These are phyloP conservation scores for Peromyscus nudipes DNA, from an alignment of 2,797 vertebrate species.

Conservation along the genomic window DNA sequence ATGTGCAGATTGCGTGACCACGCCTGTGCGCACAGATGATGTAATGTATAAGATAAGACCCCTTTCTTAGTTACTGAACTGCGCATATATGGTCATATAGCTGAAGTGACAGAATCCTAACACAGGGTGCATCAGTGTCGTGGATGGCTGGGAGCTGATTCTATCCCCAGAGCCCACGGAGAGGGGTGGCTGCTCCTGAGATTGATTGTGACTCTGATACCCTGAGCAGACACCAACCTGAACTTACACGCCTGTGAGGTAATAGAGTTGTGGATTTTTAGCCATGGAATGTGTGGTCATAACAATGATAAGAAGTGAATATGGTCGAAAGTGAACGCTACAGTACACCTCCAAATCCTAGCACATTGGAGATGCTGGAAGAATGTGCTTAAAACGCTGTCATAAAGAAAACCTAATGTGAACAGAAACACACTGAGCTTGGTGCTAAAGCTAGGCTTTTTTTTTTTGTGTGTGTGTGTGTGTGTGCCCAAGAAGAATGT, in stretches of 20 bases:
- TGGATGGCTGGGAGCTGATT: not conserved
- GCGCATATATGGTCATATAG: no score
- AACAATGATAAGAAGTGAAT: not conserved
- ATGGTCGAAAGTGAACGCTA: not conserved
- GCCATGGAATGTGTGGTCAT: not conserved
- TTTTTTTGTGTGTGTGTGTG: no score
- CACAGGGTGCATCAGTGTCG: not conserved
- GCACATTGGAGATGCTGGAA: not conserved
- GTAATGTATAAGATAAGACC: no score
- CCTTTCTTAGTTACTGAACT: no score
- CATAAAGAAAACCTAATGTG: not conserved
- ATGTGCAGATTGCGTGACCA: no score
- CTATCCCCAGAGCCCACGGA: not conserved
- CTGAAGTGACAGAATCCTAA: no score
- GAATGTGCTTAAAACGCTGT: not conserved
- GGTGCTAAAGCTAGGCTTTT: not conserved
- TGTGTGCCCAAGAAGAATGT: not conserved
- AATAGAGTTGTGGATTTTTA: not conserved
- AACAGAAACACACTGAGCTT: not conserved
- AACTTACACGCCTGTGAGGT: not conserved
- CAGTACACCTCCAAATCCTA: not conserved
- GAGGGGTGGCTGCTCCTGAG: not conserved
- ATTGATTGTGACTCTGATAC: not conserved
- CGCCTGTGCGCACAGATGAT: no score
- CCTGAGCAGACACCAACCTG: not conserved